These are phyloP conservation scores for Phaedon cochleariae DNA, from an alignment of 2,888 invertebrate species.

Conservation along the genomic window DNA sequence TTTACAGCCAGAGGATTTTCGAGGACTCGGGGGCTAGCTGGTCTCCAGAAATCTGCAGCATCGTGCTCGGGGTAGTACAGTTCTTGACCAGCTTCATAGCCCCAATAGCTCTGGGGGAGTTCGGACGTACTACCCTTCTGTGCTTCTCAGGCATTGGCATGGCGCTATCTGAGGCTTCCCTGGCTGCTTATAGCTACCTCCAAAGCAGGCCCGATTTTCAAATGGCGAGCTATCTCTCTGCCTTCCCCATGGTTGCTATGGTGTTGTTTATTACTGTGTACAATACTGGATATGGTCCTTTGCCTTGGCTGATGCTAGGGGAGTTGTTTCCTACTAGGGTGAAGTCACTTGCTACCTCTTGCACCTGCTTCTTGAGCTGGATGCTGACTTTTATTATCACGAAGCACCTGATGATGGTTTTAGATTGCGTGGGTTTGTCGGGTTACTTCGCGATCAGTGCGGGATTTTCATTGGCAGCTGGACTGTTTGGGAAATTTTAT, in stretches of 20 bases:
- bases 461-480: slow-evolving; percentile 32
- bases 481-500: slow-evolving; percentile 38
- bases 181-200: slow-evolving; percentile 61
- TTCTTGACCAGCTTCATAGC: slow-evolving; percentile 77
- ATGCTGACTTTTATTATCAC: slow-evolving; percentile 53
- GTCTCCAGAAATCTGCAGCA: slow-evolving; percentile 72
- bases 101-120: slow-evolving; percentile 78
- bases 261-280: slow-evolving; percentile 77
- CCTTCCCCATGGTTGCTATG: slow-evolving; percentile 75
- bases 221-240: slow-evolving; percentile 62
- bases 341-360: slow-evolving; percentile 69
- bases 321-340: slow-evolving; percentile 79
- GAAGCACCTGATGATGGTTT: slow-evolving; percentile 42
- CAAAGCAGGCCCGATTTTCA: slow-evolving; percentile 5
- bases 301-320: slow-evolving; percentile 84
- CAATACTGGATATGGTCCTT: slow-evolving; percentile 74
- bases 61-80: slow-evolving; percentile 80
- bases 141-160: slow-evolving; percentile 76
- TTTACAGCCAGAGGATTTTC: slow-evolving; percentile 79
- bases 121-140: slow-evolving; percentile 77
- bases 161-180: slow-evolving; percentile 58
- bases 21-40: slow-evolving; percentile 69
- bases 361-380: slow-evolving; percentile 1
- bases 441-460: slow-evolving; percentile 44
- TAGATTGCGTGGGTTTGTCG: slow-evolving; percentile 38